These are phyloP conservation scores for Ciconia nigra DNA, from an alignment of 2,797 vertebrate genomes.

Conservation along the genomic window DNA sequence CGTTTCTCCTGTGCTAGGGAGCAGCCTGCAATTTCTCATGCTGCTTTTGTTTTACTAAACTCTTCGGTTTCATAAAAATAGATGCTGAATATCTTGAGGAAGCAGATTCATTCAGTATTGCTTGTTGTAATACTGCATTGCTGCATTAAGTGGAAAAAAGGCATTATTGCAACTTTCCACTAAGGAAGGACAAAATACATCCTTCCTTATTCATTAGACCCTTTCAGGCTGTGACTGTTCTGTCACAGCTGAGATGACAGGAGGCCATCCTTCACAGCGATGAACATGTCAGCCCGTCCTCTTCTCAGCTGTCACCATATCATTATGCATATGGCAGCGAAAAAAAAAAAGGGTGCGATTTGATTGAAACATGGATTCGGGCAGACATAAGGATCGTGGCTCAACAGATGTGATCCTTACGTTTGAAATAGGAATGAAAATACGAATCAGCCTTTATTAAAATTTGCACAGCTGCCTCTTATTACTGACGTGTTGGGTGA, in stretches of 20 bases:
- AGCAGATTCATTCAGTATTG: not conserved
- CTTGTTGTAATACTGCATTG: not conserved
- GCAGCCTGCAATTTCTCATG: not conserved
- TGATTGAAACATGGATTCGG: not conserved
- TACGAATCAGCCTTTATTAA: not conserved
- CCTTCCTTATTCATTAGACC: not conserved
- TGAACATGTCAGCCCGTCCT: not conserved
- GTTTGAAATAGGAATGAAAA: conserved; percentile 6
- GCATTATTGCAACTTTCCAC: not conserved
- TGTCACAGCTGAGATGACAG: not conserved
- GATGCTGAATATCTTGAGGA: not conserved
- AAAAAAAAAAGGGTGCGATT: not conserved
- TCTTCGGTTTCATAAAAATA: not conserved
- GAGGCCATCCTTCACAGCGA: conserved; percentile 14
- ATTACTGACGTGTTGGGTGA: not conserved
- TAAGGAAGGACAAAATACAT: not conserved
- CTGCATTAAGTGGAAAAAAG: not conserved
- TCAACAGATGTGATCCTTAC: conserved; percentile 23
- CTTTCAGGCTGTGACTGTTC: not conserved
- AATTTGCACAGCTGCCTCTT: not conserved
- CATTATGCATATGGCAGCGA: not conserved
- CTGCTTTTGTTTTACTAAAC: not conserved
- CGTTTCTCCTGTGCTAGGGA: not conserved
- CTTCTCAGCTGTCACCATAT: not conserved
- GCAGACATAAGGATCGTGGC: not conserved